Evolutionary conservation across 2,888 invertebrate species (phyloP).

Genomic region (Eupithecia vulgata): DNA sequence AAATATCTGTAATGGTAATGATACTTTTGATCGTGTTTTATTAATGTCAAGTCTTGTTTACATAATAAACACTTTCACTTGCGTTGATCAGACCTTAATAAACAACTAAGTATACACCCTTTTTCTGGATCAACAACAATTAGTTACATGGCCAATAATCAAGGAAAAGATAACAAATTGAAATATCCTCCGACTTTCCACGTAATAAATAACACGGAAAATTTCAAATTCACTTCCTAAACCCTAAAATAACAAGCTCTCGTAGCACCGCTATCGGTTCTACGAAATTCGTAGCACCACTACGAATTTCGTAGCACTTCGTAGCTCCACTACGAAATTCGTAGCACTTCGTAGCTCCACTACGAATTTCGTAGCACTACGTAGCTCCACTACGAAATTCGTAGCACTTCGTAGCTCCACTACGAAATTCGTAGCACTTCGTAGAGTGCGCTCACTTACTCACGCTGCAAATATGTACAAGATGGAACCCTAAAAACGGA

Average conservation of each 20-base stretch:
- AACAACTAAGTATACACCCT: background rate
- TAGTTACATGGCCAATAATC: background rate
- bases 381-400: conserved; percentile 5
- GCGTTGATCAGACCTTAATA: background rate
- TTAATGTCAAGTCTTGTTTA: background rate
- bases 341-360: background rate
- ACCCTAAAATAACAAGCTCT: background rate
- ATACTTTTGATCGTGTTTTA: background rate
- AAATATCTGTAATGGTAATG: background rate
- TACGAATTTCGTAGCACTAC: conserved; percentile 1
- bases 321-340: background rate
- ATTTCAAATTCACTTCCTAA: background rate
- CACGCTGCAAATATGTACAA: no score
- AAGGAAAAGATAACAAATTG: background rate
- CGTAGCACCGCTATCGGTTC: background rate
- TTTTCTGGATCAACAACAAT: background rate
- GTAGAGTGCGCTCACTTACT: background rate
- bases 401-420: no score
- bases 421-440: no score
- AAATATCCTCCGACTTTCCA: background rate
- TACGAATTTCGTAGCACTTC: background rate
- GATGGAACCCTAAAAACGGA: background rate
- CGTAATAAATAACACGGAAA: background rate
- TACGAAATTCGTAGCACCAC: background rate
- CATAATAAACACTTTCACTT: background rate